A percentile compares a stretch with the other conserved stretches of the same genome.
These are phyloP conservation scores for Cosmia pyralina DNA, from an alignment of 2,888 invertebrate species.

Conservation along the genomic window DNA sequence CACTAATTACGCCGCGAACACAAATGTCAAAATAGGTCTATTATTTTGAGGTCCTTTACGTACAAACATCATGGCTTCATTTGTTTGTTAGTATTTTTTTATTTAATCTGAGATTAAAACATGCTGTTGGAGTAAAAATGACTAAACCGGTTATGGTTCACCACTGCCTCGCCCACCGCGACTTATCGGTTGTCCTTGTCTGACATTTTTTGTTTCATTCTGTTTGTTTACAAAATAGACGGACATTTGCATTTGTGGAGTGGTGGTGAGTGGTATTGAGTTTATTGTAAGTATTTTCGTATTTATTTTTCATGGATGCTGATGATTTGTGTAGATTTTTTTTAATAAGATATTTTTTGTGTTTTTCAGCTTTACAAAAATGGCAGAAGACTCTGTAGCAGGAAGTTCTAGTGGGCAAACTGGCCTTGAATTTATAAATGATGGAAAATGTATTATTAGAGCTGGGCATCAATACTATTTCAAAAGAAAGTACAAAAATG, in stretches of 20 bases:
- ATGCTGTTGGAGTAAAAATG: conserved; percentile 32
- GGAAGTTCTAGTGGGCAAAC: conserved; percentile 28
- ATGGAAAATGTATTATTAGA: conserved; percentile 33
- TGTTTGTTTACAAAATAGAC: conserved; percentile 33
- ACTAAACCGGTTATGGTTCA: conserved; percentile 32
- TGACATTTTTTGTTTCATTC: conserved; percentile 31
- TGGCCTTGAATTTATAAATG: conserved; percentile 31
- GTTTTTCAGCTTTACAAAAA: conserved; percentile 33
- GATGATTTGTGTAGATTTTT: conserved; percentile 27
- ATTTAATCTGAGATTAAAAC: conserved; percentile 32
- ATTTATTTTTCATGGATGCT: conserved; percentile 28
- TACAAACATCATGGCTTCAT: conserved; percentile 32
- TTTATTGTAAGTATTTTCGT: conserved; percentile 28
- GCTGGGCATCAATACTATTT: conserved; percentile 36
- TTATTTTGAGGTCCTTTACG: conserved; percentile 31
- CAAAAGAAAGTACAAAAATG: conserved; percentile 34
- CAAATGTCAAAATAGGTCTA: conserved; percentile 33
- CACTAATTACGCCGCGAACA: conserved; percentile 26
- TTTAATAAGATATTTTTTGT: conserved; percentile 30
- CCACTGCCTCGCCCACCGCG: conserved; percentile 33
- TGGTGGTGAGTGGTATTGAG: conserved; percentile 29
- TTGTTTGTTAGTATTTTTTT: conserved; percentile 32
- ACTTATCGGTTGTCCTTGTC: conserved; percentile 31
- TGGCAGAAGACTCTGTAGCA: conserved; percentile 30
- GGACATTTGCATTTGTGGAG: conserved; percentile 32